Conservation (phyloP, 2,113 vertebrate genomes). For the Nanorana parkeri region DNA sequence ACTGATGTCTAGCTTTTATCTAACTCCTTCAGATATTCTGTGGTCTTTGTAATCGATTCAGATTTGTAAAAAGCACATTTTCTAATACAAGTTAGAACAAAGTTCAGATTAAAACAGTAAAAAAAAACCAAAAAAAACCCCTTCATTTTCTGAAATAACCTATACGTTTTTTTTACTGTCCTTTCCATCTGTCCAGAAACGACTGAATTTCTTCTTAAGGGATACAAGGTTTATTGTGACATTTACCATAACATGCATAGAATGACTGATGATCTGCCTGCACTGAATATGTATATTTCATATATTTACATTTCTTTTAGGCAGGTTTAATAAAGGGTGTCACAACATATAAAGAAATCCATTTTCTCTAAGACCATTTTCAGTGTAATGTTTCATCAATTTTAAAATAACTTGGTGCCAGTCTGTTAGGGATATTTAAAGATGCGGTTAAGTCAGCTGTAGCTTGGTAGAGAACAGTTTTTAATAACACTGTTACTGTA, state of each 20-base stretch:
- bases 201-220: background rate
- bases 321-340: conserved; percentile 28
- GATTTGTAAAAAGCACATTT: too few species aligned
- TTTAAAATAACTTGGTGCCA: conserved; percentile 51
- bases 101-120: too few species aligned
- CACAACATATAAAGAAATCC: conserved; percentile 35
- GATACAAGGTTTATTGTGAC: conserved; percentile 1
- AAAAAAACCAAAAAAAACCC: too few species aligned
- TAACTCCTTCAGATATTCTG: too few species aligned
- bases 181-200: background rate
- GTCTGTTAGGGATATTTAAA: conserved; percentile 43
- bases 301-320: background rate
- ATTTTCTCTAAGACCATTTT: conserved; percentile 7
- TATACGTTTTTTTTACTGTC: background rate
- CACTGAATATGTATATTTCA: conserved; percentile 32
- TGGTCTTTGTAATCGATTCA: too few species aligned
- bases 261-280: conserved; percentile 17
- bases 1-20: too few species aligned
- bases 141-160: background rate
- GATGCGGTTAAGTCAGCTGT: conserved; percentile 10
- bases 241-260: conserved; percentile 19
- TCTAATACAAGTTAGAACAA: too few species aligned
- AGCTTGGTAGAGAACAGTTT: background rate
- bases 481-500: conserved; percentile 5
- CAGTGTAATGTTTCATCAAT: conserved; percentile 23